Percentiles rank a stretch among this genome's conserved stretches.
These are phyloP conservation scores for Carlito syrichta DNA, from an alignment of 2,113 vertebrate species.

Conservation along the genomic window DNA sequence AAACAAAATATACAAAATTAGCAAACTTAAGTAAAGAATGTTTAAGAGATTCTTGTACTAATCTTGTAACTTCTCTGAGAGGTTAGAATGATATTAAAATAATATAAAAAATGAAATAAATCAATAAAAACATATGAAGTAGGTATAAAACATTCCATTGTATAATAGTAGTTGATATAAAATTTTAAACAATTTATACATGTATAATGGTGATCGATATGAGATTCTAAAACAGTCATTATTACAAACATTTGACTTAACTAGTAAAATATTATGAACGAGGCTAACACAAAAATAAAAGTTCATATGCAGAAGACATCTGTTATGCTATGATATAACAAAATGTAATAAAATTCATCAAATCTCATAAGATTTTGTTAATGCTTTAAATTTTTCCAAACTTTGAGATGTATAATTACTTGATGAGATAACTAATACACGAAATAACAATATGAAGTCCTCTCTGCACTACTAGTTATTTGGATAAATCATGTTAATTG, in stretches of 20 bases:
- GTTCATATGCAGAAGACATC: background rate
- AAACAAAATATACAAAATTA: background rate
- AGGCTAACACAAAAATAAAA: background rate
- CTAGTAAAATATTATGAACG: background rate
- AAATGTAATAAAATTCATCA: background rate
- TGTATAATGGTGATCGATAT: background rate
- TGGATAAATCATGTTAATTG: background rate
- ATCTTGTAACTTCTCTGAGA: background rate
- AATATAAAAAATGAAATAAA: background rate
- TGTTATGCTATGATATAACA: background rate
- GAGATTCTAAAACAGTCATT: background rate
- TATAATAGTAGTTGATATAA: background rate
- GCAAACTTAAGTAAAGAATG: background rate
- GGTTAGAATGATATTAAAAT: background rate
- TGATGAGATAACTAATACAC: background rate
- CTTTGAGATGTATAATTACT: background rate
- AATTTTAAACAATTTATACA: background rate
- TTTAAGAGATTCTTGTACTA: background rate
- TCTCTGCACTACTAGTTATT: background rate
- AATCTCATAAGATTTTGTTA: background rate
- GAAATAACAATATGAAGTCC: background rate
- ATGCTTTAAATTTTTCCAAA: background rate
- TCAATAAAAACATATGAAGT: background rate
- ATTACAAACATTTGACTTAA: background rate
- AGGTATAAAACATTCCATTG: background rate